Conservation (phyloP, 1,140 invertebrate genomes). For the Choristoneura fumiferana region DNA sequence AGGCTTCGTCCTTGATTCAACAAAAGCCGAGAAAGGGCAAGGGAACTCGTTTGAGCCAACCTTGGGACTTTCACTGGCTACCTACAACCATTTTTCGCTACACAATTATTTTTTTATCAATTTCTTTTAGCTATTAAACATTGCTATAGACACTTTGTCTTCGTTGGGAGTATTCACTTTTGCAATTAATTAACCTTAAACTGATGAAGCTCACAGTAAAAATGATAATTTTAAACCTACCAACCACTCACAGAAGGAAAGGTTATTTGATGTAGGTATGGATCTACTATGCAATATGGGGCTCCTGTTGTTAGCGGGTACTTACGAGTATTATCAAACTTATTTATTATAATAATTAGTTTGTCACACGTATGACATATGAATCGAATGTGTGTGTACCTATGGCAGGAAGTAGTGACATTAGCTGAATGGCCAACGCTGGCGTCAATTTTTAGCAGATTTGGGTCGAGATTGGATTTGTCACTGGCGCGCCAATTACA, state of each 20-base stretch:
- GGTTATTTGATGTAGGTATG: too few species aligned
- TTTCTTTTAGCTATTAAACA: too few species aligned
- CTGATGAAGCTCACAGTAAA: too few species aligned
- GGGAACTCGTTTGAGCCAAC: conserved; percentile 70
- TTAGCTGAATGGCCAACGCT: conserved; percentile 29
- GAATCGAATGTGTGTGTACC: not conserved
- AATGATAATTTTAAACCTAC: too few species aligned
- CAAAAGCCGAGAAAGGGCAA: conserved; percentile 75
- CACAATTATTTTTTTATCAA: conserved; percentile 30
- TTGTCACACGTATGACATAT: conserved; percentile 3
- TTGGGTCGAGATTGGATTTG: conserved; percentile 57
- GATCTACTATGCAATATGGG: too few species aligned
- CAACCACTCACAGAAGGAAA: too few species aligned
- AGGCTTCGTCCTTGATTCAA: conserved; percentile 70
- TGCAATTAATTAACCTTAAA: too few species aligned
- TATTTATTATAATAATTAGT: not conserved
- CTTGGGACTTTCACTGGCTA: conserved; percentile 75
- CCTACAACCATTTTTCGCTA: conserved; percentile 57
- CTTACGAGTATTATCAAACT: too few species aligned
- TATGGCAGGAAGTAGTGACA: conserved; percentile 32
- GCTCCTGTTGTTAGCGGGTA: too few species aligned
- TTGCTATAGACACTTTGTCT: too few species aligned
- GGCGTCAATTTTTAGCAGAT: conserved; percentile 41
- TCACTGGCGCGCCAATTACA: conserved; percentile 54
- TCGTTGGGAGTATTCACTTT: too few species aligned